Evolutionary conservation across 2,888 invertebrate genomes (phyloP).

Genomic region (Machimus rusticus): DNA sequence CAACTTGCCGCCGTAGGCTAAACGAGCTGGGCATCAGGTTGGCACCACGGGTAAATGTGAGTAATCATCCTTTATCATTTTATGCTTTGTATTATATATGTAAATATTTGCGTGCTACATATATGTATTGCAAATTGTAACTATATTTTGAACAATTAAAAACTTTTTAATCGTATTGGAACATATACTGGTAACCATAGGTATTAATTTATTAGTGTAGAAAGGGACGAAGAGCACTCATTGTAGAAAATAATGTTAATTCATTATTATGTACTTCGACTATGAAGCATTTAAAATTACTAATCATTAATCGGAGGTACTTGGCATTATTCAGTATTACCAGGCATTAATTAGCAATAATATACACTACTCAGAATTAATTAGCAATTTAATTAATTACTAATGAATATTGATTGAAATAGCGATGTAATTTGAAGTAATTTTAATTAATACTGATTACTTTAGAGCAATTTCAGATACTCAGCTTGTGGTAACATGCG

Average conservation of each 20-base stretch:
- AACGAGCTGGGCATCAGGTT: neutral
- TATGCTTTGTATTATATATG: neutral
- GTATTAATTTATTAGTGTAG: too few species aligned
- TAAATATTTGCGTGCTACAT: neutral
- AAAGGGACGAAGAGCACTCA: too few species aligned
- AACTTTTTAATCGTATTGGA: neutral
- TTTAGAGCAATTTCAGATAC: too few species aligned
- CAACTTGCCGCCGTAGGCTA: constrained; percentile 17
- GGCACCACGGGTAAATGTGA: neutral
- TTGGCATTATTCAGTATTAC: neutral
- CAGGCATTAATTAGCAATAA: too few species aligned
- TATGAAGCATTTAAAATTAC: too few species aligned
- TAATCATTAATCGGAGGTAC: too few species aligned
- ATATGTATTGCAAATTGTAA: neutral
- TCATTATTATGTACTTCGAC: neutral
- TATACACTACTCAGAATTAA: too few species aligned
- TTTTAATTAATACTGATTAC: too few species aligned
- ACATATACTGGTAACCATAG: neutral
- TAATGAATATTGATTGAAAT: too few species aligned
- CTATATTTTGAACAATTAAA: neutral
- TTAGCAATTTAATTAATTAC: too few species aligned
- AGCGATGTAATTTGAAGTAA: too few species aligned
- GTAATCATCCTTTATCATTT: neutral
- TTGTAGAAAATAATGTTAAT: neutral
- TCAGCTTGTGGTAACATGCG: too few species aligned